Conservation (phyloP, 2,797 vertebrate genomes). For the Oceanodroma leucorhoa region DNA sequence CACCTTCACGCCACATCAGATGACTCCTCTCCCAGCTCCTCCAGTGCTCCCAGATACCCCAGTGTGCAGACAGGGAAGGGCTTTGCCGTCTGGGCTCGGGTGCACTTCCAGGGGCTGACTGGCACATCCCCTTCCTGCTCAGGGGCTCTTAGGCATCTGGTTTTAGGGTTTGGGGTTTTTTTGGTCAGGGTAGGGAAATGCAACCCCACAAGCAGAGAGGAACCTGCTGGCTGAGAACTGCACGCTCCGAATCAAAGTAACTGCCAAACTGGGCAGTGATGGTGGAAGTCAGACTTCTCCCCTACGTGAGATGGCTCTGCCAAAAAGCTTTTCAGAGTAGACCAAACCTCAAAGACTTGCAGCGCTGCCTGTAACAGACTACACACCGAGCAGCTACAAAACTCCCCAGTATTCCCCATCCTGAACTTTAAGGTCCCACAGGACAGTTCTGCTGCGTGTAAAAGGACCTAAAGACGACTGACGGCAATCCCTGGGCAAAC, state of each 20-base stretch:
- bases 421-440: background rate
- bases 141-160: background rate
- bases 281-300: background rate
- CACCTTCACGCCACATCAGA: fast-evolving
- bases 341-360: background rate
- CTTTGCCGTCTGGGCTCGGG: background rate
- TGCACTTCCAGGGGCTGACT: background rate
- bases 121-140: background rate
- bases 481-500: background rate
- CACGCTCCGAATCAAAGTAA: background rate
- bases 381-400: background rate
- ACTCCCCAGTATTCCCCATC: background rate
- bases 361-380: background rate
- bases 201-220: background rate
- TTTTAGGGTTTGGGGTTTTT: background rate
- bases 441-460: background rate
- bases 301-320: background rate
- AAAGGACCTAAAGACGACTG: background rate
- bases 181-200: background rate
- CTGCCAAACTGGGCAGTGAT: too few species aligned
- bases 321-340: background rate
- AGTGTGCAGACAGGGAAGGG: background rate
- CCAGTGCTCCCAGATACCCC: background rate
- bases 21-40: background rate
- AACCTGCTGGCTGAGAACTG: background rate